Evolutionary conservation across 1,140 invertebrate genomes (phyloP), one percentile per base, ranked within the genome.

Genomic region (Melitaea cinxia): DNA sequence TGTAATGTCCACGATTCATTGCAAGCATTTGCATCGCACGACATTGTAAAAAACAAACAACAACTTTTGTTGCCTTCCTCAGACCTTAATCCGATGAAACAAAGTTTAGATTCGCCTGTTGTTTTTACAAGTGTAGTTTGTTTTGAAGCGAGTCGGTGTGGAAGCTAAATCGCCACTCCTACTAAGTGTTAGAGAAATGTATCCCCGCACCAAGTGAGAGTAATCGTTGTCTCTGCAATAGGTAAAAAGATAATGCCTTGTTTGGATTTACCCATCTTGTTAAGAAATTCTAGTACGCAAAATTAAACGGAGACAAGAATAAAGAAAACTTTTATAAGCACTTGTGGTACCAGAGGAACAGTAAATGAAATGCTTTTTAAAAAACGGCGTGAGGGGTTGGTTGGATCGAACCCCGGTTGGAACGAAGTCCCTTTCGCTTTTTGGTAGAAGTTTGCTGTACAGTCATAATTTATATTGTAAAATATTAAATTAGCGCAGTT

Each of bases 201-300:
- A 87, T 89, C 82, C 82, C 50, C 76, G 77, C 87, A 81, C 82
- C 83, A 85, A 85, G 81, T 83, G 80, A 88, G 82, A 88, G 84
- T 87, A 84, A 86, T 87, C 71, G 83, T 77, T 80, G 78, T 57
- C 62, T 64, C 62, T 57, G 23, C 53, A 57, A 49, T 56, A 24
- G 28, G 45, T 57, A 33, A 64, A 56, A 57, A 64, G 62, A 64
- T 64, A 64, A 64, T 64, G 39, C 39, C 26, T 47, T 45, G 39
- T 19, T 58, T 45, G 39, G 55, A 24, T 47, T 58, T 28, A 39
- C 37, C 39, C 30, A 28, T 15, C 23, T 47, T 58, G 55, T 58
- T 58, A 26, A 17, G 37, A n/a, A 57, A 52, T 52, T 17, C 6
- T n/a, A n/a, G 9, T 42, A 2, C 12, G 37, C 17, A n/a, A 42